A percentile compares a stretch with the other conserved stretches of the same genome.
phyloP scores from a whole-genome alignment of 1,140 invertebrate genomes.

The Carposina sasakii region DNA sequence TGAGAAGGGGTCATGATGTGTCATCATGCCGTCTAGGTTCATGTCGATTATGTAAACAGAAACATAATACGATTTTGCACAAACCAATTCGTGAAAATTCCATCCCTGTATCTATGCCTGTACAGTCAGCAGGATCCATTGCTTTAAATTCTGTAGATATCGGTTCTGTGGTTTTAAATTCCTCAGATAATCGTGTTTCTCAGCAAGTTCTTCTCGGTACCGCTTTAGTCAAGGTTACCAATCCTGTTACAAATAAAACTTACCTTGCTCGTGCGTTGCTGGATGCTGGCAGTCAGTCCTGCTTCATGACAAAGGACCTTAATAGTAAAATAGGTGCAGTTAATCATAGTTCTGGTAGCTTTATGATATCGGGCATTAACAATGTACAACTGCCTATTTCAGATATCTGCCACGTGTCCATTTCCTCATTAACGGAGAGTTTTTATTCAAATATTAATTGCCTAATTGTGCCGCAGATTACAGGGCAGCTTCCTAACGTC shows the following conservation, averaged over 20 bases:
- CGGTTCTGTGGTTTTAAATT: not conserved
- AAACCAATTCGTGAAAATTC: not conserved
- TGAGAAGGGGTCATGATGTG: not conserved
- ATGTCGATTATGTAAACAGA: not conserved
- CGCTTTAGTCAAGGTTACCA: not conserved
- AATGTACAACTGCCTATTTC: too few species aligned
- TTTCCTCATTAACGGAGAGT: too few species aligned
- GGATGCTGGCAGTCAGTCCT: not conserved
- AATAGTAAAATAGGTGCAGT: conserved; percentile 11
- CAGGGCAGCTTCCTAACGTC: not conserved
- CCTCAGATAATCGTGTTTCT: not conserved
- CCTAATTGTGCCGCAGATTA: not conserved
- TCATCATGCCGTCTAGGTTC: not conserved
- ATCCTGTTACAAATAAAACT: not conserved
- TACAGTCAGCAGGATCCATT: not conserved
- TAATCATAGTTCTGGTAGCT: conserved; percentile 12
- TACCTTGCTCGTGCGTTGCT: not conserved
- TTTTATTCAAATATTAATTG: too few species aligned
- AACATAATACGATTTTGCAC: not conserved
- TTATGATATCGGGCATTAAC: too few species aligned
- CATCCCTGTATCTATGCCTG: not conserved
- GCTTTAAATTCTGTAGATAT: too few species aligned
- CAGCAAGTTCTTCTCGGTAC: not conserved
- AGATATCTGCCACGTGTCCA: too few species aligned
- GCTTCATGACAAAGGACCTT: not conserved